Evolutionary conservation across 2,888 invertebrate species (phyloP), one percentile per base, ranked within the genome.

Genomic region (Cactoblastis cactorum): DNA sequence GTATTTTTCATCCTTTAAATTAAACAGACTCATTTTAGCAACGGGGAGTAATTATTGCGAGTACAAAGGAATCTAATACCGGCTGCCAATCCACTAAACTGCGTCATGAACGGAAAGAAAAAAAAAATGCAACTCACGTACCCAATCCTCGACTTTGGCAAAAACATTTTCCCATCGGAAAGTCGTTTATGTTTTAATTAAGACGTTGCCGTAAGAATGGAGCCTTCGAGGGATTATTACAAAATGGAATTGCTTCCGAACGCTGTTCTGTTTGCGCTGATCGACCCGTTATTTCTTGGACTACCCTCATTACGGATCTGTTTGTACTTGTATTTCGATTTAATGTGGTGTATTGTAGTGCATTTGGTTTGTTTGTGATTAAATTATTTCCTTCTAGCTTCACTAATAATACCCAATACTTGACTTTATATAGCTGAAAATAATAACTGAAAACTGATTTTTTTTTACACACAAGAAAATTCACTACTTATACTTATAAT

Each of bases 101-200:
- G 3, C 1, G 43, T 32, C 19, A 33, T 37, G 9, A 24, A 12
- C 37, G 14, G 18, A 22, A 15, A 17, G 1, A 35, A 50, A 53
- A 53, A 63, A 57, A 67, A 68, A 57, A 57, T 61, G 63, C 67
- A 62, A 69, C 62, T 71, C 71, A 69, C 64, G 63, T 62, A 61
- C 59, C 61, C 62, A 69, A 71, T 71, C 63, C 63, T 50, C 49
- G 51, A 54, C 55, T 51, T 55, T 38, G 45, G 49, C 45, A 51
- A 54, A 58, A 51, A 59, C 57, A 53, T 58, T 59, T 54, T 53
- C 54, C 53, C 59, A 59, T 76, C 75, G 71, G 72, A 70, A 78
- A 78, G 72, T 74, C 79, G 74, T 80, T 82, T 77, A 77, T 76
- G 77, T 79, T 80, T 81, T 81, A 81, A 83, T 83, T 82, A 81